Conservation (phyloP, 2,888 invertebrate species). For the Epicampocera succincta region DNA sequence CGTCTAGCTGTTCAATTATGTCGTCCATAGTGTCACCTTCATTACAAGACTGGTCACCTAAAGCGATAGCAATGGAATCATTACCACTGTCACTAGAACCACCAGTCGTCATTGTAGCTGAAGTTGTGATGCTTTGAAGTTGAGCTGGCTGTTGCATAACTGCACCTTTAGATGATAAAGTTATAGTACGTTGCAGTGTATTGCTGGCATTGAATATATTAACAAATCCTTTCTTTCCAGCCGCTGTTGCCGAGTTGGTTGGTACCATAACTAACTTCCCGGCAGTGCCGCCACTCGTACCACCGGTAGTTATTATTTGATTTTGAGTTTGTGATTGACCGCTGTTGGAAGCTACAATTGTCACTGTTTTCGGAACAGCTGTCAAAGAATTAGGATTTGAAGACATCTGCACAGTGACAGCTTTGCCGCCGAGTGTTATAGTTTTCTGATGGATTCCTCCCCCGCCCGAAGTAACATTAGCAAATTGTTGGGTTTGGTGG, state of each 20-base stretch:
- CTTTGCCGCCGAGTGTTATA: slow-evolving; percentile 87
- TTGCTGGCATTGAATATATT: slow-evolving; percentile 80
- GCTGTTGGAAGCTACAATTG: slow-evolving; percentile 82
- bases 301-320: slow-evolving; percentile 72
- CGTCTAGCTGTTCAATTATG: slow-evolving; percentile 80
- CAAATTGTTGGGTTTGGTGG: slow-evolving; percentile 75
- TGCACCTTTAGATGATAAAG: slow-evolving; percentile 73
- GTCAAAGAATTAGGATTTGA: slow-evolving; percentile 78
- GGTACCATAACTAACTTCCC: slow-evolving; percentile 83
- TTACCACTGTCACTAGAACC: slow-evolving; percentile 63
- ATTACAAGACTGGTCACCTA: slow-evolving; percentile 72
- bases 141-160: slow-evolving; percentile 64
- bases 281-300: slow-evolving; percentile 72
- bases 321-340: slow-evolving; percentile 72
- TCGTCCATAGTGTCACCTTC: slow-evolving; percentile 79
- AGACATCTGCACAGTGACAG: slow-evolving; percentile 88
- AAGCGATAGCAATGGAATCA: slow-evolving; percentile 70
- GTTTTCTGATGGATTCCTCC: slow-evolving; percentile 83
- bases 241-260: slow-evolving; percentile 65
- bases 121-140: slow-evolving; percentile 65
- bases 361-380: slow-evolving; percentile 85
- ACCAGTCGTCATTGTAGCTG: slow-evolving; percentile 49
- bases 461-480: slow-evolving; percentile 61
- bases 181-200: slow-evolving; percentile 75
- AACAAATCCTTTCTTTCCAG: slow-evolving; percentile 83